These are phyloP conservation scores for Alethe diademata DNA, from an alignment of 2,113 vertebrate genomes.

Conservation along the genomic window DNA sequence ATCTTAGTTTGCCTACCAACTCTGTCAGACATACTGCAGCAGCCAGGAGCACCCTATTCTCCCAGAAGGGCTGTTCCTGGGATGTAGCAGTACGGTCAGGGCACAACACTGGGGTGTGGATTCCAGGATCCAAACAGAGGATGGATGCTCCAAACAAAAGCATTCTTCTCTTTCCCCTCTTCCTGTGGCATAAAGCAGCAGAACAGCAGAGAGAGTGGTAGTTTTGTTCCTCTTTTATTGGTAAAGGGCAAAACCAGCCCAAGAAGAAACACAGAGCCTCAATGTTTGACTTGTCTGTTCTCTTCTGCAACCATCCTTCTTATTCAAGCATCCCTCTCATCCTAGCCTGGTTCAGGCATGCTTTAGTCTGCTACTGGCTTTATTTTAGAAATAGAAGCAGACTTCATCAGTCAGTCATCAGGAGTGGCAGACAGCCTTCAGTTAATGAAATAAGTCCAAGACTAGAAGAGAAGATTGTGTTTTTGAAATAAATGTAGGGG, in stretches of 20 bases:
- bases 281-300: not conserved
- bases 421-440: not conserved
- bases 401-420: not conserved
- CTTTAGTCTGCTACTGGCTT: not conserved
- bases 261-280: not conserved
- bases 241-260: not conserved
- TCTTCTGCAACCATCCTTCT: not conserved
- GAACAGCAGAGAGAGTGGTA: not conserved
- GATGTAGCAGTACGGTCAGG: not conserved
- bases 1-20: not conserved
- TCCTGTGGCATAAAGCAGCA: not conserved
- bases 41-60: not conserved
- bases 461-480: not conserved
- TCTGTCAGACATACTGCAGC: not conserved
- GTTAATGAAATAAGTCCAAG: not conserved
- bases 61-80: not conserved
- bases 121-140: not conserved
- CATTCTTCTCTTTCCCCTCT: not conserved
- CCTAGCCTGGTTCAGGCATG: not conserved
- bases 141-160: not conserved
- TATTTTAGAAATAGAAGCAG: not conserved
- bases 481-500: slow-evolving; percentile 12
- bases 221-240: not conserved
- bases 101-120: not conserved
- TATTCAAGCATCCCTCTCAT: not conserved